Conservation (phyloP, 2,113 vertebrate genomes). For the Sinocyclocheilus grahami region DNA sequence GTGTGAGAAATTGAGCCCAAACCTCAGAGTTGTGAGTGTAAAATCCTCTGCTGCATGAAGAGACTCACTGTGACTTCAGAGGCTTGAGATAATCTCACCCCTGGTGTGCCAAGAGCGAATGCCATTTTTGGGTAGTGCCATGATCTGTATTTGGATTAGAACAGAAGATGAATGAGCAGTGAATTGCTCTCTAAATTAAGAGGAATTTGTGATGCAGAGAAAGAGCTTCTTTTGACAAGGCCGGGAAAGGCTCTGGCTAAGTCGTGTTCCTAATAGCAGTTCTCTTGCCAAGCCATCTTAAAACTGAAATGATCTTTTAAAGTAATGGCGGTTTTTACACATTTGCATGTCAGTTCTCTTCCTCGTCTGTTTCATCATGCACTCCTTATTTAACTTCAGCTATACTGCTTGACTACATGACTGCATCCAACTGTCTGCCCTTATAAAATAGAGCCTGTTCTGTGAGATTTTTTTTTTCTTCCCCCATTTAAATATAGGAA, state of each 20-base stretch:
- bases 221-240: slow-evolving; percentile 34
- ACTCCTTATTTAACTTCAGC: slow-evolving; percentile 32
- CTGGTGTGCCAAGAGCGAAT: slow-evolving; percentile 39
- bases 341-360: slow-evolving; percentile 28
- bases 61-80: slow-evolving; percentile 22
- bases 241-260: slow-evolving; percentile 36
- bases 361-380: slow-evolving; percentile 26
- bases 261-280: slow-evolving; percentile 22
- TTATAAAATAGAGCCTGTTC: slow-evolving; percentile 20
- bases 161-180: slow-evolving; percentile 47
- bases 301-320: slow-evolving; percentile 30
- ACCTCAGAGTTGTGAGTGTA: background rate
- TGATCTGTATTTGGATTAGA: slow-evolving; percentile 50
- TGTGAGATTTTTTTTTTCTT: background rate
- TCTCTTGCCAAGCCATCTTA: slow-evolving; percentile 16
- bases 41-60: slow-evolving; percentile 17
- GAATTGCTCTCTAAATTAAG: slow-evolving; percentile 50
- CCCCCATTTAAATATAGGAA: slow-evolving; percentile 43
- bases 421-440: background rate
- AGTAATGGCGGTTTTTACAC: slow-evolving; percentile 35
- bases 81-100: slow-evolving; percentile 40
- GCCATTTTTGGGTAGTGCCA: slow-evolving; percentile 32
- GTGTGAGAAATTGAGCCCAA: slow-evolving; percentile 25
- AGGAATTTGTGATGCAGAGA: slow-evolving; percentile 31
- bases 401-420: background rate